Conservation (phyloP, 2,113 vertebrate genomes). For the Scartelaos histophorus region DNA sequence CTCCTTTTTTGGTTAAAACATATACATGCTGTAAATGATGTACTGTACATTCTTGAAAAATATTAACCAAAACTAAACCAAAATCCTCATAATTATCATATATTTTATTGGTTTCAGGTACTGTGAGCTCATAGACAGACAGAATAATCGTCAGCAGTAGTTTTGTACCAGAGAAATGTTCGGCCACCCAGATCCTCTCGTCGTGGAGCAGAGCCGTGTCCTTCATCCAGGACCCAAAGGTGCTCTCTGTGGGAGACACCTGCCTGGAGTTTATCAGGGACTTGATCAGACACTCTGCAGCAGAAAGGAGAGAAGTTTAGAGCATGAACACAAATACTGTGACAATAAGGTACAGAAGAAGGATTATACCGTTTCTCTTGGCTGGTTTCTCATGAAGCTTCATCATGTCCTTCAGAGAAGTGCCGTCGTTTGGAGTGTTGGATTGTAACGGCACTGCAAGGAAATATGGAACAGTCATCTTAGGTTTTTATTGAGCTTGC, state of each 20-base stretch:
- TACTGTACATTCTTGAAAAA: no score
- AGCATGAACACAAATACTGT: neutral
- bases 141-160: neutral
- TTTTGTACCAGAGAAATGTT: conserved; percentile 88
- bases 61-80: no score
- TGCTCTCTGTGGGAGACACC: conserved; percentile 81
- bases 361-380: conserved; percentile 80
- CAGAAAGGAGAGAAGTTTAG: neutral
- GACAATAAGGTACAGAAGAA: no score
- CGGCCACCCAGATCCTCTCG: conserved; percentile 89
- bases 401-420: conserved; percentile 71
- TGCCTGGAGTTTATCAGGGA: conserved; percentile 84
- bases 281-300: conserved; percentile 81
- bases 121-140: neutral
- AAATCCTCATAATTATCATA: no score
- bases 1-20: no score
- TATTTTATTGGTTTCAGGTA: neutral
- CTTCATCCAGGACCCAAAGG: conserved; percentile 91
- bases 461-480: neutral
- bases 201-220: conserved; percentile 82
- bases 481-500: neutral
- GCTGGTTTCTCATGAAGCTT: conserved; percentile 49
- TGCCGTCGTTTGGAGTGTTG: conserved; percentile 85
- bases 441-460: conserved; percentile 74
- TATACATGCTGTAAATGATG: no score